Evolutionary conservation across 1,140 invertebrate genomes (phyloP), one percentile per base, ranked within the genome.

Genomic region (Conus ventricosus): DNA sequence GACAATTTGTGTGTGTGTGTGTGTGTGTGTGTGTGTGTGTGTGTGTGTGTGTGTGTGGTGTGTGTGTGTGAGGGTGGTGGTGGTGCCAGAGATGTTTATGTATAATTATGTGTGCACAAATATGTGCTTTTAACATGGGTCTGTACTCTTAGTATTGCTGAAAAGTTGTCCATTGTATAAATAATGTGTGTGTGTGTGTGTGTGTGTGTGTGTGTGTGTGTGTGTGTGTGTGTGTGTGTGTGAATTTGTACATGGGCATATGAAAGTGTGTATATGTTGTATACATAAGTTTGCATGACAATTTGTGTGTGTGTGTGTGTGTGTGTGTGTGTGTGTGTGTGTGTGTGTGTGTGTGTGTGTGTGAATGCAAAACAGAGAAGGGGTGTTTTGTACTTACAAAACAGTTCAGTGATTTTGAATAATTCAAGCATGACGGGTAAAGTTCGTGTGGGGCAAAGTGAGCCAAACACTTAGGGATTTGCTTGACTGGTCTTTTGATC

Each of bases 11-110:
- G 76, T 78, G 76, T 39, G 27, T 78, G 76, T 78, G 76, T 78
- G 75, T 78, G 75, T 78, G 75, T 78, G 75, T 78, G 75, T 78
- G 75, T 78, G 75, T 78, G 75, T 78, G 75, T 78, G 75, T 78
- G 75, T 78, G 75, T 78, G 75, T 39, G 75, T 78, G 75, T 71
- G 67, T 71, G 7, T 57, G 13, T 6, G 6, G 55, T 57, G 55
- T 57, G 55, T 71, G 67, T 71, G 67, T n/a, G n/a, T n/a, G n/a
- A n/a, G n/a, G n/a, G n/a, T n/a, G n/a, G n/a, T n/a, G n/a, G n/a
- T n/a, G n/a, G 8, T 71, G 67, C 17, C 5, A 20, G 67, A 13
- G 67, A 17, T 57, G 55, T 57, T 6, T 57, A 13, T 57, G 55
- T 57, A 13, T 57, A 13, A 13, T 57, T 57, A 17, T 71, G 67